Conservation (phyloP, 2,888 invertebrate genomes). For the Andrena flavipes region DNA sequence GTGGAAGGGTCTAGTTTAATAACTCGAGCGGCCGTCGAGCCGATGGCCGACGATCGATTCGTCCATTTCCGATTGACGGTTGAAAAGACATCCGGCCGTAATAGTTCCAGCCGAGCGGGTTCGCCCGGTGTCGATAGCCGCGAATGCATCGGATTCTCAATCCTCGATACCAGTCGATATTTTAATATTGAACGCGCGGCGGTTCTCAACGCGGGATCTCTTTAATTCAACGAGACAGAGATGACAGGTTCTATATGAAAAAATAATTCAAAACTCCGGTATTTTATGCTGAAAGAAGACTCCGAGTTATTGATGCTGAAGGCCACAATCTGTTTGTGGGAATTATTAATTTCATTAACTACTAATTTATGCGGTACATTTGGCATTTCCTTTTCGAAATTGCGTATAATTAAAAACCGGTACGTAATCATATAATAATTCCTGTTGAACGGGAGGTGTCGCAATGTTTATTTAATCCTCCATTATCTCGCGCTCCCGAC, state of each 20-base stretch:
- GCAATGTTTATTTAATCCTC: conserved; percentile 23
- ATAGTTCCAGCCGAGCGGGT: conserved; percentile 36
- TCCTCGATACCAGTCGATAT: conserved; percentile 37
- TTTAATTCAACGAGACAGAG: conserved; percentile 2
- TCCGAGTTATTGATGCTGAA: neutral
- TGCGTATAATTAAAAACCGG: conserved; percentile 18
- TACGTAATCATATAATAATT: neutral
- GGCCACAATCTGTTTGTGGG: neutral
- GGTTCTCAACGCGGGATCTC: neutral
- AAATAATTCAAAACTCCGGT: neutral
- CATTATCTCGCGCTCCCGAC: conserved; percentile 5
- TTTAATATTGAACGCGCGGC: conserved; percentile 43
- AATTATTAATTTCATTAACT: neutral
- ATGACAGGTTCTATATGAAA: neutral
- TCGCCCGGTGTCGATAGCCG: conserved; percentile 33
- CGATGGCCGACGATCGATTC: conserved; percentile 35
- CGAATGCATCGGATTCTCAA: conserved; percentile 29
- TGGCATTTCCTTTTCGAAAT: neutral
- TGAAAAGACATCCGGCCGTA: conserved; percentile 42
- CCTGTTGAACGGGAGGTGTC: conserved; percentile 17
- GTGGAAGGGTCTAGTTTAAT: conserved; percentile 41
- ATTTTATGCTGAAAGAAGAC: no score
- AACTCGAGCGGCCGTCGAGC: conserved; percentile 25
- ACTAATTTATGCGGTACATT: neutral
- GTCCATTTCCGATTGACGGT: conserved; percentile 39